Evolutionary conservation across 2,888 invertebrate genomes (phyloP), one percentile per base, ranked within the genome.

Genomic region (Clivina fossor): DNA sequence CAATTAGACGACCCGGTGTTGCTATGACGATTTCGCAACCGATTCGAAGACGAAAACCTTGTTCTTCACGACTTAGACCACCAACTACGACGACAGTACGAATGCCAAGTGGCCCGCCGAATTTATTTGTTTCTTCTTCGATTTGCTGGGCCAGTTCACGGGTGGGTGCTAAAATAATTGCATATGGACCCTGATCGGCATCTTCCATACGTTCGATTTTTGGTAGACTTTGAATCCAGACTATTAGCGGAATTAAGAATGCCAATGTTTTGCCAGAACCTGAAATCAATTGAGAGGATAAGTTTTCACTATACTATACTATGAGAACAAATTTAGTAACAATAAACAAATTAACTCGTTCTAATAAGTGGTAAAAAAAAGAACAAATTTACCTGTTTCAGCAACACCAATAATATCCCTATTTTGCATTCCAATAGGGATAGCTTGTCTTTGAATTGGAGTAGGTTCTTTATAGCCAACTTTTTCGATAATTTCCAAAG

Each of bases 21-120:
- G 99, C 99, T 67, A 99, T 99, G 5, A 99, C 98, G 66, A 99
- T 95, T 84, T 99, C 99, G 74, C 99, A 99, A 37, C 99, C 99
- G 77, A 97, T 82, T 62, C 98, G 81, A 40, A 99, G 78, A 64
- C 93, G 86, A 73, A 98, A 96, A 43, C 98, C 99, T 80, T 99
- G 99, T 50, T 99, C 99, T 75, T 99, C 99, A 65, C 98, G 82
- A 1, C 96, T 97, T 9, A 98, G 80, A 76, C 93, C 93, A 71
- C 96, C 96, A n/a, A 97, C 96, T n/a, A 97, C 93, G 2, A 95
- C 94, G 0, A 96, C 95, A 1, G 96, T 96, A 49, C 94, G 84
- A 55, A 97, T 95, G 15, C 88, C 93, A 41, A 97, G 74, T 1
- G 93, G 92, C 63, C 88, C 85, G 16, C 98, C 99, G 77, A 99